A percentile compares a stretch with the other conserved stretches of the same genome.
phyloP scores from a whole-genome alignment of 2,888 invertebrate genomes.

The Odontocerum albicorne region DNA sequence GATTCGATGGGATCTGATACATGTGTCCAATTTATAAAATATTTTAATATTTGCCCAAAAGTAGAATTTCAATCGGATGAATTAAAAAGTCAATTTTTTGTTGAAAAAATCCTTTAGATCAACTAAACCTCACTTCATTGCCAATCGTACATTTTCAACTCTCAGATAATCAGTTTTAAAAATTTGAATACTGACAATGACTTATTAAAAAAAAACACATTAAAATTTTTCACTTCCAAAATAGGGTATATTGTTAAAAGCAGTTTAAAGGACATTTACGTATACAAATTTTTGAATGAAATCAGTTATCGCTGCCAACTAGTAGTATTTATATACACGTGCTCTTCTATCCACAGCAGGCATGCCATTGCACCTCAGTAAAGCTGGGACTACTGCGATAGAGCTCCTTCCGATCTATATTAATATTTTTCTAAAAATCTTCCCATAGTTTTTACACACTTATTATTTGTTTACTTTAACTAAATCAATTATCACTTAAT shows the following conservation, averaged over 20 bases:
- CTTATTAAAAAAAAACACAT: no score
- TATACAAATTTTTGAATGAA: slow-evolving; percentile 29
- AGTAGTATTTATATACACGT: slow-evolving; percentile 24
- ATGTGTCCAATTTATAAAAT: no score
- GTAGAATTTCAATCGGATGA: no score
- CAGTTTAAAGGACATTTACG: slow-evolving; percentile 29
- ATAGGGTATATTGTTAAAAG: slow-evolving; percentile 7
- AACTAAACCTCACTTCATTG: no score
- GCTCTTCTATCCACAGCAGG: slow-evolving; percentile 5
- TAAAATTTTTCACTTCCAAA: background rate
- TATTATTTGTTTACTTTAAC: slow-evolving; percentile 15
- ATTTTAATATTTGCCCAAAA: no score
- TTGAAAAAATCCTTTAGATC: no score
- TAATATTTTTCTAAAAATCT: slow-evolving; percentile 25
- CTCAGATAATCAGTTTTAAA: no score
- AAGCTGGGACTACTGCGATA: slow-evolving; percentile 2
- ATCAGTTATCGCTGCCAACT: slow-evolving; percentile 21
- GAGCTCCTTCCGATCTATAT: slow-evolving; percentile 3
- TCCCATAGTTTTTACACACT: slow-evolving; percentile 34
- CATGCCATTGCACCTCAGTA: slow-evolving; percentile 1
- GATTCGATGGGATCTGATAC: no score
- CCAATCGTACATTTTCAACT: no score
- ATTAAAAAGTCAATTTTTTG: no score
- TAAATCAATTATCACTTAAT: slow-evolving; percentile 32
- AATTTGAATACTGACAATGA: no score